Evolutionary conservation across 1,140 invertebrate species (phyloP).

Genomic region (Drosophila mayri): DNA sequence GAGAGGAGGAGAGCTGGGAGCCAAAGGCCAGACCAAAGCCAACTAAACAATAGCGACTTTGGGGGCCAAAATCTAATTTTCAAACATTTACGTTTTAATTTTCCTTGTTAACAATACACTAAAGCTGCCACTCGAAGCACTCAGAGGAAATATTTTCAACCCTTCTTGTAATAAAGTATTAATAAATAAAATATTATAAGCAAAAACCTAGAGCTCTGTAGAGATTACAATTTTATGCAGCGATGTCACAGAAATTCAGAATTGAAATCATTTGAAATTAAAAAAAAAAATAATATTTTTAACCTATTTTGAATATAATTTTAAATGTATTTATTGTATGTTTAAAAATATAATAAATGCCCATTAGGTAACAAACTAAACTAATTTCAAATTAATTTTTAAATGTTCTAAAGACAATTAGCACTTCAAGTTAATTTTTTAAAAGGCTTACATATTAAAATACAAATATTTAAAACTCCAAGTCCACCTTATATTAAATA

Average conservation of each 20-base stretch:
- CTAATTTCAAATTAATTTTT: no score
- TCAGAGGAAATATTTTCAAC: neutral
- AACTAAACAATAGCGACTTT: constrained; percentile 73
- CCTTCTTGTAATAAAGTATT: no score
- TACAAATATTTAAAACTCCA: neutral
- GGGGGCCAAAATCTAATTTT: constrained; percentile 76
- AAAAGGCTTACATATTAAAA: neutral
- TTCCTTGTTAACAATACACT: constrained; percentile 77
- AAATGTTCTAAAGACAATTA: neutral
- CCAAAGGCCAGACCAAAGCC: constrained; percentile 20
- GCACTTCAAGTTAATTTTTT: neutral
- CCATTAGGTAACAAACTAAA: no score
- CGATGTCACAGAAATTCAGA: no score
- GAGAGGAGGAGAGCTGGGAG: neutral
- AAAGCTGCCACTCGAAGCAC: neutral
- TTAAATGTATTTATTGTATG: no score
- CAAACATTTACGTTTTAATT: constrained; percentile 84
- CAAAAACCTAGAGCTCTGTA: no score
- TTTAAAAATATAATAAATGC: no score
- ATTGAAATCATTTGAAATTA: no score
- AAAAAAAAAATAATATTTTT: no score
- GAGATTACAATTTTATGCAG: no score
- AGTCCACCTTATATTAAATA: neutral
- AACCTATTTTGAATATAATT: no score
- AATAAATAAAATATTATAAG: no score